phyloP scores from a whole-genome alignment of 2,113 vertebrate species.

The Muntiacus reevesi region DNA sequence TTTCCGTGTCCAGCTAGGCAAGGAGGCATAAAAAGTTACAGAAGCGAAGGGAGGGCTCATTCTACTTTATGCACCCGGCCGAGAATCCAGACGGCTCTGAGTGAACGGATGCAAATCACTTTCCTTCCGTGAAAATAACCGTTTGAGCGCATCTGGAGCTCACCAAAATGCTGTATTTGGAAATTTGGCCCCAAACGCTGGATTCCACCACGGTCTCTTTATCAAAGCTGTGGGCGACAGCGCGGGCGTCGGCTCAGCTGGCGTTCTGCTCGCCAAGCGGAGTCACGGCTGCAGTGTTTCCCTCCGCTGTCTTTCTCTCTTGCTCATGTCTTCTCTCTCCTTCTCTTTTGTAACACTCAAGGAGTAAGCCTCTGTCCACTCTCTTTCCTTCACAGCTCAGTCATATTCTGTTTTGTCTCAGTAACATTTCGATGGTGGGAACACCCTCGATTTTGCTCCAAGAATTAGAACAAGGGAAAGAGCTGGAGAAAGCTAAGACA shows the following conservation, averaged over 20 bases:
- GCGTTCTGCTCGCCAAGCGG: background rate
- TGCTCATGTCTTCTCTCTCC: too few relatives aligned
- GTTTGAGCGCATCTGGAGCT: slow-evolving; percentile 9
- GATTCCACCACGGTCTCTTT: background rate
- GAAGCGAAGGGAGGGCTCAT: slow-evolving; percentile 36
- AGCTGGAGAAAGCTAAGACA: background rate
- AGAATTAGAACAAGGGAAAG: background rate
- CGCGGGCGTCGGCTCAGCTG: background rate
- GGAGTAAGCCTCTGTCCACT: background rate
- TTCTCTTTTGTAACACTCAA: background rate
- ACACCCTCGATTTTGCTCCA: background rate
- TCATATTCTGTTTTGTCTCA: background rate
- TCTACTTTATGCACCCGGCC: background rate
- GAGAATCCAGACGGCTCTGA: slow-evolving; percentile 29
- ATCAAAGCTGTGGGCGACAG: background rate
- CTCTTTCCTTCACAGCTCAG: background rate
- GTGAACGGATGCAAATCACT: slow-evolving; percentile 27
- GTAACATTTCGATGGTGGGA: background rate
- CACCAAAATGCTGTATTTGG: background rate
- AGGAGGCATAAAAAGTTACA: background rate
- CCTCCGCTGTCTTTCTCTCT: background rate
- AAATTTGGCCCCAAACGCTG: slow-evolving; percentile 26
- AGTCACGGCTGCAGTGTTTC: background rate
- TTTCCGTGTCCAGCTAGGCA: background rate
- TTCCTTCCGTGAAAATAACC: slow-evolving; percentile 43